Conservation (phyloP, 1,140 invertebrate species). For the Drosophila tristis region DNA sequence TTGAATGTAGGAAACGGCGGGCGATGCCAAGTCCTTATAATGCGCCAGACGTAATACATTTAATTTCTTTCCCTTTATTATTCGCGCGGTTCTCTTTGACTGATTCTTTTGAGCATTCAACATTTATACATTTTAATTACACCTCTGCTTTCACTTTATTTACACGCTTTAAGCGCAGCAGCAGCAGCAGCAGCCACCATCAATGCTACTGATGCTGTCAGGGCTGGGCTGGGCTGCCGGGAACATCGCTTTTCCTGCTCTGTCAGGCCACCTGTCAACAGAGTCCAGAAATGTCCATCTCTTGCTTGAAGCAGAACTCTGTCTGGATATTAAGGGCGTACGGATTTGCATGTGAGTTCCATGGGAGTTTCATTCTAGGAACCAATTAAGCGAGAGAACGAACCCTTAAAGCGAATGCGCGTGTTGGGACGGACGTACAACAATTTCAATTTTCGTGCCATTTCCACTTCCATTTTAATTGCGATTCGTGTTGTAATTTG, state of each 20-base stretch:
- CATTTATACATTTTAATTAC: constrained; percentile 53
- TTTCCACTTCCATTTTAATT: constrained; percentile 56
- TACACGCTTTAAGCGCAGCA: constrained; percentile 14
- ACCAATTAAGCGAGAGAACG: constrained; percentile 18
- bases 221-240: not conserved
- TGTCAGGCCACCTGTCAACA: constrained; percentile 39
- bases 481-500: constrained; percentile 67
- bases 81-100: constrained; percentile 17
- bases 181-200: no score
- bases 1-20: constrained; percentile 38
- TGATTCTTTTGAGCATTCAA: constrained; percentile 24
- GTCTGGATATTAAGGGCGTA: not conserved
- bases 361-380: not conserved
- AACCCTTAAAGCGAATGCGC: not conserved
- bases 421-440: no score
- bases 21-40: constrained; percentile 57
- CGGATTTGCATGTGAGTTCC: constrained; percentile 15
- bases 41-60: constrained; percentile 63
- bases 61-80: constrained; percentile 35
- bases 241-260: constrained; percentile 20
- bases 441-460: constrained; percentile 58
- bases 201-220: constrained; percentile 14
- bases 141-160: constrained; percentile 4
- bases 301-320: constrained; percentile 4
- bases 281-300: constrained; percentile 30